phyloP scores from a whole-genome alignment of 2,113 vertebrate species.

The Orcinus orca region DNA sequence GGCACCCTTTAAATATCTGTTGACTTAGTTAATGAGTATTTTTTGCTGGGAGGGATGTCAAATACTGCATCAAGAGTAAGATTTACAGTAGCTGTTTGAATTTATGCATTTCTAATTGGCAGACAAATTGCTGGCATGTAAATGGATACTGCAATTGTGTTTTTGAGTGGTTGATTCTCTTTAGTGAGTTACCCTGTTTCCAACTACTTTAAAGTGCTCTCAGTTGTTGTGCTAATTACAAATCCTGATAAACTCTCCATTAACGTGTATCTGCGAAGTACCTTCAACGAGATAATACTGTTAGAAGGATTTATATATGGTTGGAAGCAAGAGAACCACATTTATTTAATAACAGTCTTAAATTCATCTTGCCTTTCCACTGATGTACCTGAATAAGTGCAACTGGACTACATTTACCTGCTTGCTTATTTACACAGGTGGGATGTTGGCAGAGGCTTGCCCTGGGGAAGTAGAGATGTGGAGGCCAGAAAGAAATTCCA shows the following conservation, averaged over 20 bases:
- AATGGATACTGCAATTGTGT: constrained; percentile 38
- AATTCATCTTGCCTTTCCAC: background rate
- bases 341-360: constrained; percentile 56
- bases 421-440: background rate
- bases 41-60: constrained; percentile 19
- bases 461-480: too few species aligned
- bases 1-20: background rate
- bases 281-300: constrained; percentile 36
- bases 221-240: constrained; percentile 67
- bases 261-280: constrained; percentile 56
- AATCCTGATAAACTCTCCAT: constrained; percentile 54
- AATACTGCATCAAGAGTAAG: background rate
- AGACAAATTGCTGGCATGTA: background rate
- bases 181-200: constrained; percentile 66
- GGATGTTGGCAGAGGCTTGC: background rate
- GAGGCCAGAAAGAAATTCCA: background rate
- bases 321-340: constrained; percentile 4
- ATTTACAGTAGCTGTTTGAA: background rate
- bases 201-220: constrained; percentile 52
- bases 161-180: constrained; percentile 62
- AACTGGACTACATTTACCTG: background rate
- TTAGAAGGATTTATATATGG: constrained; percentile 43
- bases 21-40: constrained; percentile 1
- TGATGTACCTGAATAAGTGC: background rate
- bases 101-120: constrained; percentile 26